A percentile compares a stretch with the other conserved stretches of the same genome.
phyloP scores from a whole-genome alignment of 2,888 invertebrate genomes.

The Drosophila mercatorum region DNA sequence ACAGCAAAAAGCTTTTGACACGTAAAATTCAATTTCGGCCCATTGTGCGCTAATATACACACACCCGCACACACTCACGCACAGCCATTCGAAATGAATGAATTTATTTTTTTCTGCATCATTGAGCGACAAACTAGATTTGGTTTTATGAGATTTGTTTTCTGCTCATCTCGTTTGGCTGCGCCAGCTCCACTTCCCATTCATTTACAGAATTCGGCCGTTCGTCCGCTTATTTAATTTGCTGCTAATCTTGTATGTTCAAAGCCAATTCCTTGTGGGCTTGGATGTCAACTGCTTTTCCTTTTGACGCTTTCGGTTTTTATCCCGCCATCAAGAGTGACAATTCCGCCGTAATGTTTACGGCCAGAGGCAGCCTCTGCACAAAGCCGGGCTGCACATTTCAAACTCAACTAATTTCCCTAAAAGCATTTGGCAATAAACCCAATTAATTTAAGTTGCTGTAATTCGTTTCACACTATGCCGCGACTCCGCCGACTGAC shows the following conservation, averaged over 20 bases:
- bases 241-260: constrained; percentile 75
- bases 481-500: constrained; percentile 4
- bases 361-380: constrained; percentile 31
- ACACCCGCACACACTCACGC: constrained; percentile 8
- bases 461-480: constrained; percentile 69
- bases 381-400: constrained; percentile 40
- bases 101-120: constrained; percentile 74
- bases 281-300: constrained; percentile 17
- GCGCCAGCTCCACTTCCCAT: constrained; percentile 16
- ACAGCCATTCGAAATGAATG: constrained; percentile 47
- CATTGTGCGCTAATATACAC: constrained; percentile 44
- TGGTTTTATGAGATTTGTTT: constrained; percentile 79
- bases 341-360: constrained; percentile 62
- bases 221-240: constrained; percentile 77
- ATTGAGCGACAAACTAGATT: constrained; percentile 80
- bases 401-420: constrained; percentile 72
- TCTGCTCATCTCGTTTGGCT: constrained; percentile 63
- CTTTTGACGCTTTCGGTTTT: constrained; percentile 43
- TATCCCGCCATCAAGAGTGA: constrained; percentile 74
- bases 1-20: constrained; percentile 10
- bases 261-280: constrained; percentile 60
- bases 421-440: constrained; percentile 79
- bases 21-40: constrained; percentile 34
- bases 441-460: constrained; percentile 76
- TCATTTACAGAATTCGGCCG: constrained; percentile 55